A percentile compares a stretch with the other conserved stretches of the same genome.
phyloP scores from a whole-genome alignment of 2,113 vertebrate species.

The Egretta garzetta region DNA sequence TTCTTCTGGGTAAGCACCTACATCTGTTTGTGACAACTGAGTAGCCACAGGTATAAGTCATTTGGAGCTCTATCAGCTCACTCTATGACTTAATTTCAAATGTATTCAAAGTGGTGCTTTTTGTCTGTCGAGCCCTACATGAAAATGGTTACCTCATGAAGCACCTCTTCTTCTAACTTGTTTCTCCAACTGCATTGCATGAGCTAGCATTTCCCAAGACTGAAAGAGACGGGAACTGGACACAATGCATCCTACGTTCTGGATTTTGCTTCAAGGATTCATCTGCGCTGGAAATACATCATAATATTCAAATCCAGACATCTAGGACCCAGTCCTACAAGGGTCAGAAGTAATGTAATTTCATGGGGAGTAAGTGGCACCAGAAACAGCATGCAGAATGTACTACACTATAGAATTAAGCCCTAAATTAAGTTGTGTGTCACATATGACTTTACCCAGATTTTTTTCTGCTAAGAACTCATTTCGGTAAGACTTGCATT shows the following conservation, averaged over 20 bases:
- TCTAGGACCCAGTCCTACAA: background rate
- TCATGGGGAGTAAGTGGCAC: background rate
- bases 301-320: background rate
- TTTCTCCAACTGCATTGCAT: background rate
- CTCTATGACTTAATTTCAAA: background rate
- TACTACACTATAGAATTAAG: background rate
- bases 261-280: background rate
- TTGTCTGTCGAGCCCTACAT: background rate
- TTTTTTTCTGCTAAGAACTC: background rate
- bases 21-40: background rate
- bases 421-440: background rate
- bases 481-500: background rate
- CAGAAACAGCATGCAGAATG: background rate
- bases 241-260: background rate
- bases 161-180: background rate
- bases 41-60: background rate
- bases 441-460: background rate
- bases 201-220: background rate
- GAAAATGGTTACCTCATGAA: background rate
- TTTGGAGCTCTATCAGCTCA: background rate
- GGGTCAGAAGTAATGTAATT: background rate
- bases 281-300: background rate
- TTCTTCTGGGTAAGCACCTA: constrained; percentile 46
- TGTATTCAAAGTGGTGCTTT: background rate
- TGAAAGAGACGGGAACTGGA: background rate